Percentiles rank a stretch among this genome's conserved stretches.
These are phyloP conservation scores for Dendrolimus kikuchii DNA, from an alignment of 1,140 invertebrate species.

Conservation along the genomic window DNA sequence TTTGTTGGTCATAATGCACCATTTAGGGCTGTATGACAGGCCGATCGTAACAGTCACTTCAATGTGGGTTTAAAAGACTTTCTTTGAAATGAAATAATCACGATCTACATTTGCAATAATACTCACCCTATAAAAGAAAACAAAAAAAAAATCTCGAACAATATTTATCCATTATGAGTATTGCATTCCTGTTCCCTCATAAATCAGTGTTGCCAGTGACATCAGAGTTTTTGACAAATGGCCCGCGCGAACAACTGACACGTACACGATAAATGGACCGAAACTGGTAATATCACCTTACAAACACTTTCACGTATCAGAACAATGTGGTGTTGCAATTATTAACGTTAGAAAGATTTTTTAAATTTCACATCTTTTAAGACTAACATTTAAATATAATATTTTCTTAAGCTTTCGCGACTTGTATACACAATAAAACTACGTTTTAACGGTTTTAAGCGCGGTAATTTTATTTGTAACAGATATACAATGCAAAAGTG, in stretches of 20 bases:
- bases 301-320: neutral
- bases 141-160: conserved; percentile 49
- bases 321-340: neutral
- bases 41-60: no score
- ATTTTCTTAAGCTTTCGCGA: no score
- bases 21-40: no score
- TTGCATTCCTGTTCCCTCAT: conserved; percentile 40
- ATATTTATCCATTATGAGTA: conserved; percentile 67
- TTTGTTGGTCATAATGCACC: no score
- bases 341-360: neutral
- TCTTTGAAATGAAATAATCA: no score
- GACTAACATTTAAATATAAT: neutral
- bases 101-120: conserved; percentile 2
- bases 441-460: no score
- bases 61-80: no score
- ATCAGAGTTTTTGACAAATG: conserved; percentile 65
- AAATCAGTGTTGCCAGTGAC: conserved; percentile 51
- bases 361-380: conserved; percentile 5
- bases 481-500: no score
- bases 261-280: conserved; percentile 49
- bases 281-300: conserved; percentile 30
- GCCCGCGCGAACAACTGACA: conserved; percentile 49
- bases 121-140: conserved; percentile 23
- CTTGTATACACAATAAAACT: no score
- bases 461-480: no score